Evolutionary conservation across 2,888 invertebrate species (phyloP).

Genomic region (Pristionchus fissidentatus): DNA sequence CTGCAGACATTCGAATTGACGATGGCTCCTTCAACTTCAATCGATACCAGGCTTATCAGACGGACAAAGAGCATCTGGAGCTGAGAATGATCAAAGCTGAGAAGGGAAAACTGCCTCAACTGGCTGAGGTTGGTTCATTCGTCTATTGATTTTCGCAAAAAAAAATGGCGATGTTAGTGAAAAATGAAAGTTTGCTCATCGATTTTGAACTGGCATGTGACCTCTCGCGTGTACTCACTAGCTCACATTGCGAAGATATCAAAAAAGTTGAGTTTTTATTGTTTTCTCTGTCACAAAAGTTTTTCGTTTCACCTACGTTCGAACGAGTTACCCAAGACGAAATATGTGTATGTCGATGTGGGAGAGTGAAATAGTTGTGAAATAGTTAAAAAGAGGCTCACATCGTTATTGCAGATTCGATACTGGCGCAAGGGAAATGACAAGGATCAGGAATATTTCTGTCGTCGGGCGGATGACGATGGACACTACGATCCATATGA

Average conservation of each 20-base stretch:
- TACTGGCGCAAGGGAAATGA: conserved; percentile 5
- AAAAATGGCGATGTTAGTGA: too few species aligned
- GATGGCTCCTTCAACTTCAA: background rate
- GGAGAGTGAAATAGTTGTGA: too few species aligned
- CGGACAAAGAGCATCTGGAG: background rate
- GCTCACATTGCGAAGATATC: too few species aligned
- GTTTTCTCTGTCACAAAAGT: background rate
- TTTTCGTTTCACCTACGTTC: background rate
- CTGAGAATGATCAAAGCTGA: background rate
- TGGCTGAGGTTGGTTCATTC: background rate
- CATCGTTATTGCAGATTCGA: background rate
- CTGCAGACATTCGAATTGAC: too few species aligned
- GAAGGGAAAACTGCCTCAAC: background rate
- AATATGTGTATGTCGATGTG: too few species aligned
- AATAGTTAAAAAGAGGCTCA: too few species aligned
- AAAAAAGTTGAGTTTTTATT: background rate
- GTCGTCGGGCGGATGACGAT: background rate
- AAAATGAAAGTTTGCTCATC: too few species aligned
- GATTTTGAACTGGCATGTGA: too few species aligned
- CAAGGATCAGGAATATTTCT: background rate
- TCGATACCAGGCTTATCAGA: background rate
- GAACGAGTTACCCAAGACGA: too few species aligned
- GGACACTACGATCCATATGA: background rate
- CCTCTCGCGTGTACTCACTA: too few species aligned
- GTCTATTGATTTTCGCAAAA: too few species aligned